Percentiles rank a stretch among this genome's conserved stretches.
phyloP scores from a whole-genome alignment of 2,797 vertebrate species.

The Tenualosa thibaudeaui region DNA sequence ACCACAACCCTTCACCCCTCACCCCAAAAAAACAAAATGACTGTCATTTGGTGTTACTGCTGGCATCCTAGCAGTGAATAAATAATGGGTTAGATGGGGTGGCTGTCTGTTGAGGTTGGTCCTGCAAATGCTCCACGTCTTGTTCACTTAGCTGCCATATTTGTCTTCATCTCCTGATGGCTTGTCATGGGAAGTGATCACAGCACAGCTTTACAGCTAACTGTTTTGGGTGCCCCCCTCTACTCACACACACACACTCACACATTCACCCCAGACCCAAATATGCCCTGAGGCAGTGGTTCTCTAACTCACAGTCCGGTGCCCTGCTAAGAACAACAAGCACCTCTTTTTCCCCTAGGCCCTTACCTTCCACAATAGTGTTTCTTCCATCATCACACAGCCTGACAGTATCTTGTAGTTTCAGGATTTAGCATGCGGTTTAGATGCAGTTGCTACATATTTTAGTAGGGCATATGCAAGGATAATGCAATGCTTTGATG shows the following conservation, averaged over 20 bases:
- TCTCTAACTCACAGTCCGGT: background rate
- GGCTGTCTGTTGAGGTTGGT: background rate
- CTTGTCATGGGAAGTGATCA: background rate
- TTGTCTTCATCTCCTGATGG: slow-evolving; percentile 4
- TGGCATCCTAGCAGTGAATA: background rate
- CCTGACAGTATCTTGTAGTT: background rate
- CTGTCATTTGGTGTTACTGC: slow-evolving; percentile 11
- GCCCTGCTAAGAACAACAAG: slow-evolving; percentile 1
- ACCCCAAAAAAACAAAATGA: background rate
- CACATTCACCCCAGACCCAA: background rate
- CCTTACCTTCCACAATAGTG: background rate
- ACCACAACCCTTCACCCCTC: background rate
- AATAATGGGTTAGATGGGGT: background rate
- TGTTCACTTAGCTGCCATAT: background rate
- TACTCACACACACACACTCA: background rate
- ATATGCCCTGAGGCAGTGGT: background rate
- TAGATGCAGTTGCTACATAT: too few species aligned
- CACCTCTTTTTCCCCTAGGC: background rate
- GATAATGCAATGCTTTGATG: too few species aligned
- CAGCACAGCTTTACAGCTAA: background rate
- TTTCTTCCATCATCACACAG: background rate
- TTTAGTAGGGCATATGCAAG: background rate
- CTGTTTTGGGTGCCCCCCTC: background rate
- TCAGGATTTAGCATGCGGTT: too few species aligned
- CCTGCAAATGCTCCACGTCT: background rate